Evolutionary conservation across 2,113 vertebrate species (phyloP), one percentile per base, ranked within the genome.

Genomic region (Alexandromys fortis): DNA sequence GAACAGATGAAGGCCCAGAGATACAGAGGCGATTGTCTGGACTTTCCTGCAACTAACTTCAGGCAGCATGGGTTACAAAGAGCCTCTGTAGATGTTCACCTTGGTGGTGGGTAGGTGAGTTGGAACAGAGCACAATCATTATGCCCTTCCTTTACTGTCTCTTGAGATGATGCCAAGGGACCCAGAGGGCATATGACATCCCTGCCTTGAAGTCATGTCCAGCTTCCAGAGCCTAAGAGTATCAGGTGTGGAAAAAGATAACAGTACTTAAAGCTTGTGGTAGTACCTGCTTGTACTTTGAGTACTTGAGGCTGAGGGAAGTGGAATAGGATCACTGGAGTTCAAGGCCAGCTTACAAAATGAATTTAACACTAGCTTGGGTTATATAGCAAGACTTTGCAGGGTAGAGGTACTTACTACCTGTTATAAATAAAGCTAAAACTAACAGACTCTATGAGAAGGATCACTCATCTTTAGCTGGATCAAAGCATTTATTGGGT

Each of bases 401-500:
- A 28, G 42, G 42, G 45, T 24, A 49, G 63, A 35, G 17, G 17
- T 58, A 70, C 68, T 72, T 30, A 47, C 28, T 86, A 86, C 61
- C 82, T 67, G 28, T 85, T 85, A 26, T 83, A 21, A 85, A 33
- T 85, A 85, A 85, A 89, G 63, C 77, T 86, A 47, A 72, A 94
- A 68, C 68, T 95, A 93, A 76, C 61, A 92, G 45, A 55, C 55
- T 81, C 3, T 26, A 2, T 77, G 83, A 77, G 85, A 94, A 67
- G n/a, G 55, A 35, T 52, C 72, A 67, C 45, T 95, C 67, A 30
- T 82, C 88, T 95, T 86, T 81, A 72, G 82, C 78, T 79, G 13
- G 93, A 38, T 92, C 89, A 95, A n/a, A 85, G n/a, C 55, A 30
- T 96, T 77, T 89, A 95, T 83, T 89, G 63, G 77, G n/a, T 1